These are phyloP conservation scores for Drosophila planitibia DNA, from an alignment of 2,888 invertebrate species.

Conservation along the genomic window DNA sequence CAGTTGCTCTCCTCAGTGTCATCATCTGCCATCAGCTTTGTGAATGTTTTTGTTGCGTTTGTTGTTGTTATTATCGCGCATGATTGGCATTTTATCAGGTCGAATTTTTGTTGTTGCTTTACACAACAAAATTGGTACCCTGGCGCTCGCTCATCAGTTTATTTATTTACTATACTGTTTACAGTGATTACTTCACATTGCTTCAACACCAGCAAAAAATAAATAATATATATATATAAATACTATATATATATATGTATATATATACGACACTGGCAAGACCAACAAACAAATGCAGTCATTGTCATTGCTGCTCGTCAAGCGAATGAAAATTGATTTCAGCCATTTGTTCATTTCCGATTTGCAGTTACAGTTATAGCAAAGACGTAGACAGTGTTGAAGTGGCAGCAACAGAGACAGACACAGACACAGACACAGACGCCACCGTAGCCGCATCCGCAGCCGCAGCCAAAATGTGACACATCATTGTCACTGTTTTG, in stretches of 20 bases:
- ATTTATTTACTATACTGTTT: slow-evolving; percentile 67
- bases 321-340: slow-evolving; percentile 68
- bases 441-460: slow-evolving; percentile 5
- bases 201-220: slow-evolving; percentile 24
- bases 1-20: slow-evolving; percentile 32
- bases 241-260: background rate
- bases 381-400: slow-evolving; percentile 29
- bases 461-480: slow-evolving; percentile 54
- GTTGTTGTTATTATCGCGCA: slow-evolving; percentile 74
- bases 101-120: slow-evolving; percentile 13
- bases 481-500: slow-evolving; percentile 55
- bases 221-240: background rate
- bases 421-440: background rate
- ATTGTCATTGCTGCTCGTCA: slow-evolving; percentile 24
- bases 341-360: slow-evolving; percentile 62
- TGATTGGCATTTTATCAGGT: slow-evolving; percentile 75
- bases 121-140: slow-evolving; percentile 21
- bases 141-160: slow-evolving; percentile 59
- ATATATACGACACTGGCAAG: slow-evolving; percentile 3
- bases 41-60: slow-evolving; percentile 21
- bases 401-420: slow-evolving; percentile 25
- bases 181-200: slow-evolving; percentile 76
- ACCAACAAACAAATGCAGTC: slow-evolving; percentile 40
- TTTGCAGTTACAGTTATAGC: slow-evolving; percentile 53
- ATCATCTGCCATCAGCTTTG: slow-evolving; percentile 31